Conservation (phyloP, 2,113 vertebrate species). For the Tetraodon nigroviridis region DNA sequence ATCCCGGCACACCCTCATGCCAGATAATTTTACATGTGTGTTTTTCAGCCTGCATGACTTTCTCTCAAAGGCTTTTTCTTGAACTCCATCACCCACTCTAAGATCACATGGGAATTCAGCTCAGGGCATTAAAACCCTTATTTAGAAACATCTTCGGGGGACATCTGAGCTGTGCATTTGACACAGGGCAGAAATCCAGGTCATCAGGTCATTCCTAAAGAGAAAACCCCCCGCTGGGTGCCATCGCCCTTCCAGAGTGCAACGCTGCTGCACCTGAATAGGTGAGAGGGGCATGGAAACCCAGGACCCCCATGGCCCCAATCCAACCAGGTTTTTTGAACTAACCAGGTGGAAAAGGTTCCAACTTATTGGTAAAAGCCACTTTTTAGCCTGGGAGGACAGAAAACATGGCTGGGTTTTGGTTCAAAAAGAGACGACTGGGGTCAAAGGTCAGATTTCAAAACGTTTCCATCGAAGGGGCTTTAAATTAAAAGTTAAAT, state of each 20-base stretch:
- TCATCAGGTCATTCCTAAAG: slow-evolving; percentile 43
- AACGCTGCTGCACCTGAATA: slow-evolving; percentile 15
- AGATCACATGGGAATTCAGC: slow-evolving; percentile 8
- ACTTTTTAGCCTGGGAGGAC: too few relatives aligned
- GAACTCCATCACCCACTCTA: not conserved
- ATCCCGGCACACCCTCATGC: slow-evolving; percentile 11
- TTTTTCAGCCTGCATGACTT: slow-evolving; percentile 12
- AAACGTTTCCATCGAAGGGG: slow-evolving; percentile 2
- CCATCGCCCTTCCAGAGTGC: slow-evolving; percentile 19
- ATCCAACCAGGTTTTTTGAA: too few relatives aligned
- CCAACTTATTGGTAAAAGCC: too few relatives aligned
- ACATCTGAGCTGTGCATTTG: slow-evolving; percentile 35
- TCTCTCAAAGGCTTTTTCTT: not conserved
- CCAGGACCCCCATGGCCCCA: too few relatives aligned
- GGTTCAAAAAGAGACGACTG: too few relatives aligned
- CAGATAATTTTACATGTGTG: not conserved
- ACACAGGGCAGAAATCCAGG: slow-evolving; percentile 34
- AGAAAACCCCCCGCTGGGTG: slow-evolving; percentile 42
- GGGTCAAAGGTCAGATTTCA: slow-evolving; percentile 9
- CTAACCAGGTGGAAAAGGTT: too few relatives aligned
- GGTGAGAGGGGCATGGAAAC: slow-evolving; percentile 6
- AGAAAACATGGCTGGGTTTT: too few relatives aligned
- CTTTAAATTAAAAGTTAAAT: not conserved
- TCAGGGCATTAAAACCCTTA: slow-evolving; percentile 2
- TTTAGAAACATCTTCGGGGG: slow-evolving; percentile 45